Conservation (phyloP, 2,113 vertebrate species). For the Ammodytes dubius region DNA sequence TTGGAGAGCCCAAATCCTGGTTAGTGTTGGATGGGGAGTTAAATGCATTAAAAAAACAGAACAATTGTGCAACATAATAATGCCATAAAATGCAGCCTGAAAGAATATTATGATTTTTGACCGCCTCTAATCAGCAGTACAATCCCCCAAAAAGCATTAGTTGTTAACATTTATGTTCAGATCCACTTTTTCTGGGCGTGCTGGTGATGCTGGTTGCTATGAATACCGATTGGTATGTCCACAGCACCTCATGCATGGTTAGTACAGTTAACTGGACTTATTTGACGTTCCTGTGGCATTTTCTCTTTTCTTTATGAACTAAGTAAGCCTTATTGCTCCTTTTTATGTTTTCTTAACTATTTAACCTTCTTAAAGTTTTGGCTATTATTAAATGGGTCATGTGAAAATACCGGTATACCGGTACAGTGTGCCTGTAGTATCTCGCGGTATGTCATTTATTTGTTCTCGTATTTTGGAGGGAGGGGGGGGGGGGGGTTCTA, state of each 20-base stretch:
- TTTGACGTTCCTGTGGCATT: not conserved
- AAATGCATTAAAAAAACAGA: not conserved
- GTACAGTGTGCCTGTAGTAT: not conserved
- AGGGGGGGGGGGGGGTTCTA: too few species aligned
- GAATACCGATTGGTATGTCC: not conserved
- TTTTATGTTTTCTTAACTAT: not conserved
- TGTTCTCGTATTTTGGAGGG: not conserved
- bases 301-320: not conserved
- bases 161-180: not conserved
- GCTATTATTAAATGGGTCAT: not conserved
- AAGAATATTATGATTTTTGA: not conserved
- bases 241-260: not conserved
- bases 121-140: not conserved
- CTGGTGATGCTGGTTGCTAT: not conserved
- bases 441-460: not conserved
- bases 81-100: not conserved
- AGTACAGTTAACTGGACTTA: not conserved
- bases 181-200: not conserved
- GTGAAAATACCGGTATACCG: too few species aligned
- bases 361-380: not conserved
- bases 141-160: not conserved
- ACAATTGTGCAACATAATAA: not conserved
- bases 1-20: slow-evolving; percentile 98
- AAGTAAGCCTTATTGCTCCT: not conserved
- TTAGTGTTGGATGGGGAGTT: slow-evolving; percentile 74